Base-by-base conservation (phyloP, 2,113 vertebrate species). In the Gnathonemus longibarbis region DNA sequence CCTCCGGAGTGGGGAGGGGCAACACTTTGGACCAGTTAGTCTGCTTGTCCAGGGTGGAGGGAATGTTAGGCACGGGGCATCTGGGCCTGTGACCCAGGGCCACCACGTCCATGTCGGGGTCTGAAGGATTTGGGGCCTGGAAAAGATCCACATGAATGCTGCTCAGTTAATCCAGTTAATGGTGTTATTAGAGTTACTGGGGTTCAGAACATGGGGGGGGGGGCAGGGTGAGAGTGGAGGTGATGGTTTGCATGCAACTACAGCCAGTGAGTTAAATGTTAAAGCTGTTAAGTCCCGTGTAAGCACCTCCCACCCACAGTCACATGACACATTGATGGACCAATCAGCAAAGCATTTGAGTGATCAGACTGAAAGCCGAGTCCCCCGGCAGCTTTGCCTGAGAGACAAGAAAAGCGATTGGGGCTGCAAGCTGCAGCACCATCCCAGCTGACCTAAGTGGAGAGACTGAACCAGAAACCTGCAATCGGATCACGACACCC, bases 41-140 rank as follows among this genome's bases (percentile, higher is more conserved):
- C 96, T 99, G 98, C 93, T 98, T 99, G 96, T 99, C 98, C 97
- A 99, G 96, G 94, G 98, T 98, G 91, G 97, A 97, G 93, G 98
- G 98, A 91, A 96, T 95, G 96, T 99, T 99, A 94, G 97, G 97
- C 94, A 96, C 96, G 95, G 98, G 98, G 92, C 97, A 96, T 96
- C 97, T 97, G 50, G 97, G 97, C 94, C 98, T 96, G 94, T 98
- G 97, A 92, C 98, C 97, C 95, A 99, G 95, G 86, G 92, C 89
- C 96, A 97, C 96, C 95, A 96, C 96, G 95, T 98, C 98, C 94
- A 95, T 94, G 93, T 98, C 98, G 91, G 96, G 96, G 92, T 98
- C 97, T 93, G 96, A 94, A 88, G 95, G 94, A 90, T 94, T 95
- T 94, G 95, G 95, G 92, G 97, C 97, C 97, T 98, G 96, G 93